Conservation (phyloP, 2,113 vertebrate genomes). For the Cryptomyrus ogoouensis region DNA sequence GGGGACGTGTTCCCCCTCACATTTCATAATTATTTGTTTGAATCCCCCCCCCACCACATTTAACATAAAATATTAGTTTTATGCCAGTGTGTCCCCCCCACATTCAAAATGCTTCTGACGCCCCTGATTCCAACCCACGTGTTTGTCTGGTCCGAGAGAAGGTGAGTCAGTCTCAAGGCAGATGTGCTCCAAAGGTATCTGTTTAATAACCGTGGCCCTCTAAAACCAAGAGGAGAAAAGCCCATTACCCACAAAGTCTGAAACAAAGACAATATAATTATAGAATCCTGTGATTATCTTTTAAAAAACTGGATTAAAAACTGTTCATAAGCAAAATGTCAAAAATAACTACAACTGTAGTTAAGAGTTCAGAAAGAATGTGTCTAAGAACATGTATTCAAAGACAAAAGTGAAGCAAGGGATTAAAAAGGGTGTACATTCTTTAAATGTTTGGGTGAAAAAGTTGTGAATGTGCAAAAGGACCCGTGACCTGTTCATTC, state of each 20-base stretch:
- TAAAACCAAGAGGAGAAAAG: neutral
- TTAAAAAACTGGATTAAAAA: neutral
- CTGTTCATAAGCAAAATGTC: neutral
- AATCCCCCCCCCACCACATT: too few species aligned
- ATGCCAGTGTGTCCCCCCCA: too few species aligned
- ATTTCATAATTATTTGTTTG: too few species aligned
- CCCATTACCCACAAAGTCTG: neutral
- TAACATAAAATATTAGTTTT: too few species aligned
- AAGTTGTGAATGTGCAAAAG: neutral
- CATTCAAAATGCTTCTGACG: too few species aligned
- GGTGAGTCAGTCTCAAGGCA: slow-evolving; percentile 53
- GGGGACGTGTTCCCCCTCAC: too few species aligned
- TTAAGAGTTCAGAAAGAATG: neutral
- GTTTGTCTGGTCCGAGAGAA: slow-evolving; percentile 45
- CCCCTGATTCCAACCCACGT: slow-evolving; percentile 12
- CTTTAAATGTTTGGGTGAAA: neutral
- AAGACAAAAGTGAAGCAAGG: neutral
- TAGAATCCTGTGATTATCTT: neutral
- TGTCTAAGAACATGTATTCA: neutral
- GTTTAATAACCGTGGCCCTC: slow-evolving; percentile 50
- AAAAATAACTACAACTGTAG: neutral
- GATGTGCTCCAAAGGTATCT: slow-evolving; percentile 56
- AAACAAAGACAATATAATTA: neutral
- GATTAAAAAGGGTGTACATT: neutral
- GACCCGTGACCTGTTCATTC: slow-evolving; percentile 43